Base-by-base conservation (phyloP, 2,888 invertebrate species). In the Stenoptilia bipunctidactyla region DNA sequence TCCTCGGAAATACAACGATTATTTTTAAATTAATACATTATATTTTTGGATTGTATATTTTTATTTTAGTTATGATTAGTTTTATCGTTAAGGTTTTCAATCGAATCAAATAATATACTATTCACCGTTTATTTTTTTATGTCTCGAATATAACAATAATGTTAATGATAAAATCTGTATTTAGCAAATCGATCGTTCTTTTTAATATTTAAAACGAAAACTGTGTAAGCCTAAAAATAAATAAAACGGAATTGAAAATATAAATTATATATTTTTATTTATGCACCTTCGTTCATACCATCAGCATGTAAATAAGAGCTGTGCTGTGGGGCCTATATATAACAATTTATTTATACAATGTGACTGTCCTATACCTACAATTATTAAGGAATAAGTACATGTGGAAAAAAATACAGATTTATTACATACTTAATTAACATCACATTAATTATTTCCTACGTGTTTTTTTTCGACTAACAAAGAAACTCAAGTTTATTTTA, bases 1-100 rank as follows among this genome's bases (percentile, higher is more conserved):
- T 69, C 69, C 76, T 52, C 40, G 47, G 61, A 71, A 64, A 66
- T 50, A 70, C 80, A 79, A 77, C 80, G 77, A 77, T 74, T 72
- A 69, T 58, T 65, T 53, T 65, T 56, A 53, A 15, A 41, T 65
- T 56, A 53, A 15, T 39, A 45, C 63, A 63, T 53, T 58, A 61
- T 67, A 63, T 70, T 66, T 63, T 66, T 65, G 34, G 66, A 66
- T 56, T 79, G 74, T 77, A 74, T 66, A 73, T 72, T 71, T 67
- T 69, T 75, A 73, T 73, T 79, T 77, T 77, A 66, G 77, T 75
- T 73, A 61, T 60, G 51, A 49, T 50, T 51, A 53, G 34, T 13
- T 14, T 4, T 55, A 55, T 53, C 51, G 43, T 46, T 52, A 49
- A 48, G 50, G 53, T 55, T 57, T 51, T 42, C 40, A 42, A 38